phyloP scores from a whole-genome alignment of 2,797 vertebrate genomes.

The Cryptoprocta ferox region DNA sequence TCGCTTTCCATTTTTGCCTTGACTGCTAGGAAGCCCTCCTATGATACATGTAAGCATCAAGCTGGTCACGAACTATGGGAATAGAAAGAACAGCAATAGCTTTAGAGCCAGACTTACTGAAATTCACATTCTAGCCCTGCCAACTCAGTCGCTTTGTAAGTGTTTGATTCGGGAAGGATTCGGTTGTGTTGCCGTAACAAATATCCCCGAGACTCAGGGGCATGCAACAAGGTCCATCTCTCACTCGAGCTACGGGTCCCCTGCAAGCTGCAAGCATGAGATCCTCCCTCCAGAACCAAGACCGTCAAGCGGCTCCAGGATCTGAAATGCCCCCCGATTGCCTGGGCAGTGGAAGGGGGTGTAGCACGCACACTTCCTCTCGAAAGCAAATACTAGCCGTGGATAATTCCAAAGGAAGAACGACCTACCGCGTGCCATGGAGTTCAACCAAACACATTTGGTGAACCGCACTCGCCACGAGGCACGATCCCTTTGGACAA shows the following conservation, averaged over 20 bases:
- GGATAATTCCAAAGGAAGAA: not conserved
- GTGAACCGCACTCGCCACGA: not conserved
- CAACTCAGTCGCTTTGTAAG: not conserved
- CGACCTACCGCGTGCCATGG: not conserved
- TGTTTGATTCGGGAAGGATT: not conserved
- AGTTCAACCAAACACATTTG: not conserved
- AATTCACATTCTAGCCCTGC: not conserved
- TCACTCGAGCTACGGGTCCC: accelerated
- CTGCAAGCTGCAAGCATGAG: no score
- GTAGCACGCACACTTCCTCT: not conserved
- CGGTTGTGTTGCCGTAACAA: not conserved
- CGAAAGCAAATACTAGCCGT: not conserved
- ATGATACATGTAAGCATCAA: not conserved
- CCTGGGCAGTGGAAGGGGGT: not conserved
- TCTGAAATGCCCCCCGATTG: not conserved
- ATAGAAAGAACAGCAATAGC: not conserved
- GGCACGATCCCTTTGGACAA: not conserved
- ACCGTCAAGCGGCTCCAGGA: not conserved
- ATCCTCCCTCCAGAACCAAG: not conserved
- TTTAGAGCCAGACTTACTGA: not conserved
- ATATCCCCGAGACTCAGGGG: not conserved
- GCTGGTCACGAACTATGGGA: not conserved
- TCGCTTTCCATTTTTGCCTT: not conserved
- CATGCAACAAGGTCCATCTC: not conserved
- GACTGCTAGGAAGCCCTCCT: not conserved